These are phyloP conservation scores for Trogon surrucura DNA, from an alignment of 2,113 vertebrate genomes.

Conservation along the genomic window DNA sequence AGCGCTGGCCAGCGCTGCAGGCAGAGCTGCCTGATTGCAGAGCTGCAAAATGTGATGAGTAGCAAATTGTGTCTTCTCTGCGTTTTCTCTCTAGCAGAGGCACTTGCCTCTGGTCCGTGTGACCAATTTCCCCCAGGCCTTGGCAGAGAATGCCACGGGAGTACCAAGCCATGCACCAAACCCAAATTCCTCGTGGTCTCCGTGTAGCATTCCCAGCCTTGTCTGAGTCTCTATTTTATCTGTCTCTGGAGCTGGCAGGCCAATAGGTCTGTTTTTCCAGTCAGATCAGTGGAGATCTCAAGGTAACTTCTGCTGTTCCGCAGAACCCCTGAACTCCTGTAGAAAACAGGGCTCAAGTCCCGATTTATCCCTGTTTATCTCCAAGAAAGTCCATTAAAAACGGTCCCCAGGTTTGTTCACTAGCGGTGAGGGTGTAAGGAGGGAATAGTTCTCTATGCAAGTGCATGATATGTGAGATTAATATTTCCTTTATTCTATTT, in stretches of 20 bases:
- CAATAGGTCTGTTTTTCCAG: not conserved
- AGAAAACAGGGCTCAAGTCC: not conserved
- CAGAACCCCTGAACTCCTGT: not conserved
- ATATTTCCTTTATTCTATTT: not conserved
- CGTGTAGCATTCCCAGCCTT: rapidly evolving
- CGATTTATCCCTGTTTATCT: not conserved
- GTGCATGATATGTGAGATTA: not conserved
- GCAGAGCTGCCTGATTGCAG: not conserved
- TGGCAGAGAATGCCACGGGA: not conserved
- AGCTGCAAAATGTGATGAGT: not conserved
- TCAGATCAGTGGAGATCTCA: not conserved
- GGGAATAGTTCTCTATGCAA: not conserved
- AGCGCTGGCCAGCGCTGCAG: not conserved
- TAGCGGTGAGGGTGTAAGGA: not conserved
- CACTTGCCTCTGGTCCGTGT: not conserved
- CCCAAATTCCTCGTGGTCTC: not conserved
- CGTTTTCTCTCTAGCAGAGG: not conserved
- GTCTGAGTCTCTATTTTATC: not conserved
- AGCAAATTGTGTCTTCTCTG: not conserved
- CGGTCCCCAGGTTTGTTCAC: not conserved
- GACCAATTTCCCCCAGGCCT: not conserved
- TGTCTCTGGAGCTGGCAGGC: not conserved
- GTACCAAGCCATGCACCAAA: not conserved
- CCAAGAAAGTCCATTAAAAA: not conserved
- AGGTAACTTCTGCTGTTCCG: not conserved